phyloP scores from a whole-genome alignment of 2,888 invertebrate species.

The Danaus chrysippus region DNA sequence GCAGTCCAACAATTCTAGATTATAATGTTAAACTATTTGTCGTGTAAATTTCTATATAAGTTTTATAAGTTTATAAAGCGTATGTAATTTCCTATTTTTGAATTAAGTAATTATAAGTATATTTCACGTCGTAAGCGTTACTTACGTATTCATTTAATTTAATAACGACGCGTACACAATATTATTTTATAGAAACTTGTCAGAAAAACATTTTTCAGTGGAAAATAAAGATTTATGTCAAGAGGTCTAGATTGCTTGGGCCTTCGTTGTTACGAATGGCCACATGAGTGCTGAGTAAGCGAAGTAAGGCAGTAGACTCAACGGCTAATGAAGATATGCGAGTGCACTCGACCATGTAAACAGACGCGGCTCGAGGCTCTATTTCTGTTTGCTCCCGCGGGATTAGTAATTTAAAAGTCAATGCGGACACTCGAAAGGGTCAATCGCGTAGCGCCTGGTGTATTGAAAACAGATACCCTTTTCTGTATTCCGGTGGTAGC shows the following conservation, averaged over 20 bases:
- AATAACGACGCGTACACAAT: not conserved
- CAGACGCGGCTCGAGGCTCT: slow-evolving; percentile 62
- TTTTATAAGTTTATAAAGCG: not conserved
- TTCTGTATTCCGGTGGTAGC: slow-evolving; percentile 76
- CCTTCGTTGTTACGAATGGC: slow-evolving; percentile 36
- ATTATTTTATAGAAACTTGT: not conserved
- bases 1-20: slow-evolving; percentile 48
- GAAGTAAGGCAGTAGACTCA: slow-evolving; percentile 39
- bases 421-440: slow-evolving; percentile 78
- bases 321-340: slow-evolving; percentile 74
- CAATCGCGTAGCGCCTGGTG: slow-evolving; percentile 71
- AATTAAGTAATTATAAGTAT: not conserved
- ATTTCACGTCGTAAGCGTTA: not conserved
- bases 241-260: slow-evolving; percentile 35
- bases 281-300: slow-evolving; percentile 66
- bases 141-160: not conserved
- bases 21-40: not conserved
- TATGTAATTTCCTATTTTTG: not conserved
- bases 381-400: slow-evolving; percentile 72
- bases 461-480: slow-evolving; percentile 79
- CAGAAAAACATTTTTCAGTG: slow-evolving; percentile 24
- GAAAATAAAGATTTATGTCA: slow-evolving; percentile 39
- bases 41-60: not conserved
- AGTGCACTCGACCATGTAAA: slow-evolving; percentile 74
- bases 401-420: slow-evolving; percentile 80